Conservation (phyloP, 2,113 vertebrate species). For the Rhombomys opimus region DNA sequence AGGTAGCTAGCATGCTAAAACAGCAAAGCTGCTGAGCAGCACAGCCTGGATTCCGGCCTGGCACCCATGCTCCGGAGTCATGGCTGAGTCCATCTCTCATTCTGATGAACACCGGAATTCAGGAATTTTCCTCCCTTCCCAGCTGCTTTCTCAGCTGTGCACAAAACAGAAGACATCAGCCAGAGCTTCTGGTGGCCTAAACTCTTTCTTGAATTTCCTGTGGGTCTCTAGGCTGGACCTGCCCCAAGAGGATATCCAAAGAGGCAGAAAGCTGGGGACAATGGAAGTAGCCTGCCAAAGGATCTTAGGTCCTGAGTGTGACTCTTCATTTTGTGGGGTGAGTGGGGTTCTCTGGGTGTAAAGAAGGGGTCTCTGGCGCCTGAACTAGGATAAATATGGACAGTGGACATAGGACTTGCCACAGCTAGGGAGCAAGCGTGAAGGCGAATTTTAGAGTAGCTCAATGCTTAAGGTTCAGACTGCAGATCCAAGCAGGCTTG, state of each 20-base stretch:
- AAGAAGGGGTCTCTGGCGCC: background rate
- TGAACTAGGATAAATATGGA: background rate
- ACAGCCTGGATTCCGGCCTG: background rate
- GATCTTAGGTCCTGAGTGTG: rapidly evolving
- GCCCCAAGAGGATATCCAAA: background rate
- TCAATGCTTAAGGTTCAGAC: rapidly evolving
- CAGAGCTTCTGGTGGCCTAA: rapidly evolving
- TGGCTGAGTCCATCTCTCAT: rapidly evolving
- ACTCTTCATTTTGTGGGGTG: background rate
- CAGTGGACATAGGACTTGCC: rapidly evolving
- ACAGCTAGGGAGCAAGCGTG: rapidly evolving
- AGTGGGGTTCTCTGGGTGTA: background rate
- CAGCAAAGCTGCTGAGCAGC: rapidly evolving
- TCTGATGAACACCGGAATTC: rapidly evolving
- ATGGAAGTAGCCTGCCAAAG: rapidly evolving
- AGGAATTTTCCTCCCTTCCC: background rate
- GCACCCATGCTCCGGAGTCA: background rate
- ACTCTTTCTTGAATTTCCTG: background rate
- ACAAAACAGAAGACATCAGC: background rate
- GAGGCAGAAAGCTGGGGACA: rapidly evolving
- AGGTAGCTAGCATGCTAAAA: rapidly evolving
- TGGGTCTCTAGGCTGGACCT: rapidly evolving
- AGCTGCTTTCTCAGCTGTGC: rapidly evolving
- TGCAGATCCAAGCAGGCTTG: background rate
- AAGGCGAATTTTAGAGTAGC: rapidly evolving